These are phyloP conservation scores for Orussus abietinus DNA, from an alignment of 1,140 invertebrate species.

Conservation along the genomic window DNA sequence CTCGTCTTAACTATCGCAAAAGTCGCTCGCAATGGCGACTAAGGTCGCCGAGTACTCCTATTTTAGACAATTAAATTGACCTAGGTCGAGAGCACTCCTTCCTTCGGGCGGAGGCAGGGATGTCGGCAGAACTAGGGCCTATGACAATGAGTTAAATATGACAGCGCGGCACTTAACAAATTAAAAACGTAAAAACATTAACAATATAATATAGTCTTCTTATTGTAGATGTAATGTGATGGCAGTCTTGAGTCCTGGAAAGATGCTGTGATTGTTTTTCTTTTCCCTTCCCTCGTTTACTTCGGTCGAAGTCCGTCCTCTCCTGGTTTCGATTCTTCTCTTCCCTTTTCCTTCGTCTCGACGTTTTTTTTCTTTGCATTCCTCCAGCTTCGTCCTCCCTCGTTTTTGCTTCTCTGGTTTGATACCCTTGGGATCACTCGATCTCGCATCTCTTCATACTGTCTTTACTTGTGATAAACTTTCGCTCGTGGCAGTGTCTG, in stretches of 20 bases:
- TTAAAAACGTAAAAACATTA: conserved; percentile 53
- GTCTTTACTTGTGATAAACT: conserved; percentile 42
- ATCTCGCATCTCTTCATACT: conserved; percentile 23
- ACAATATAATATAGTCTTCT: conserved; percentile 46
- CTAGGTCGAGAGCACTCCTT: too few relatives aligned
- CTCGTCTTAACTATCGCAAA: too few relatives aligned
- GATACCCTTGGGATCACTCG: too few relatives aligned
- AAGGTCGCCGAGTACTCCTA: too few relatives aligned
- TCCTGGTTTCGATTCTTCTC: conserved; percentile 12
- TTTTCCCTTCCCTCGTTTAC: conserved; percentile 36
- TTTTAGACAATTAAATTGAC: too few relatives aligned
- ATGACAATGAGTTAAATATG: conserved; percentile 33
- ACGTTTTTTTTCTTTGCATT: too few relatives aligned
- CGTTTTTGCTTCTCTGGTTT: too few relatives aligned
- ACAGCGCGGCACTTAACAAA: conserved; percentile 44
- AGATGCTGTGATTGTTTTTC: conserved; percentile 48
- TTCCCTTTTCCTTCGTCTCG: too few relatives aligned
- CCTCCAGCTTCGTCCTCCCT: too few relatives aligned
- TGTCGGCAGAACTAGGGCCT: conserved; percentile 27
- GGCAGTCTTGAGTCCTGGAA: conserved; percentile 52
- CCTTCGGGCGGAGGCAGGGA: not conserved
- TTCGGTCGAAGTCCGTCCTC: conserved; percentile 25
- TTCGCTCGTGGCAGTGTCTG: conserved; percentile 49
- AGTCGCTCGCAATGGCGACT: too few relatives aligned
- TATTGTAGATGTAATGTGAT: conserved; percentile 46